Evolutionary conservation across 2,888 invertebrate genomes (phyloP).

Genomic region (Drosophila flavopinicola): DNA sequence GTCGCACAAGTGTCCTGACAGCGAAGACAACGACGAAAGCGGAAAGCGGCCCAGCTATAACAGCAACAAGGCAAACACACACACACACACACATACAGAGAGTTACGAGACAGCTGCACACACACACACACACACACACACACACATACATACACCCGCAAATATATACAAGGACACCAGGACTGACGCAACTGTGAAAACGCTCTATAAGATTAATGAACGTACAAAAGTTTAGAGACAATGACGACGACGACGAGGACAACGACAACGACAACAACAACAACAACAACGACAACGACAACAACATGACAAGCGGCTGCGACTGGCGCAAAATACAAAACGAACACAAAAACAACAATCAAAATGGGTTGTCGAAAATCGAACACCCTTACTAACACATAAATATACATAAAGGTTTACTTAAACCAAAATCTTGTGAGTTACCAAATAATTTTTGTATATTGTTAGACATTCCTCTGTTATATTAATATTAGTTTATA

Average conservation of each 20-base stretch:
- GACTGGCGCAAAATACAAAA: slow-evolving; percentile 42
- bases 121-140: slow-evolving; percentile 18
- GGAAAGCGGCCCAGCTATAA: slow-evolving; percentile 45
- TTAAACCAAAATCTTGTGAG: no score
- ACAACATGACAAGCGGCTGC: slow-evolving; percentile 62
- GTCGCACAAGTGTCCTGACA: slow-evolving; percentile 76
- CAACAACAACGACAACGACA: slow-evolving; percentile 43
- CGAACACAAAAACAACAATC: slow-evolving; percentile 17
- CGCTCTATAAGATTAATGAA: slow-evolving; percentile 79
- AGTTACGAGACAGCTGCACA: slow-evolving; percentile 30
- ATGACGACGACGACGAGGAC: slow-evolving; percentile 66
- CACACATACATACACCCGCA: slow-evolving; percentile 13
- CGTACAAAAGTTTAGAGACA: slow-evolving; percentile 80
- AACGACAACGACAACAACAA: slow-evolving; percentile 22
- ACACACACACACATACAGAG: slow-evolving; percentile 18
- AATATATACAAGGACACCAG: slow-evolving; percentile 15
- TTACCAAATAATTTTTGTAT: no score
- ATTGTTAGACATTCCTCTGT: no score
- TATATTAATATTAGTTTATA: no score
- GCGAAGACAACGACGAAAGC: slow-evolving; percentile 41
- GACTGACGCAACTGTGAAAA: slow-evolving; percentile 62
- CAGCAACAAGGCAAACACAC: slow-evolving; percentile 33
- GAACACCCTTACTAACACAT: slow-evolving; percentile 16
- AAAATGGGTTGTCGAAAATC: background rate
- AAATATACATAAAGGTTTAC: background rate